Evolutionary conservation across 2,888 invertebrate species (phyloP), one percentile per base, ranked within the genome.

Genomic region (Polymixis lichenea): DNA sequence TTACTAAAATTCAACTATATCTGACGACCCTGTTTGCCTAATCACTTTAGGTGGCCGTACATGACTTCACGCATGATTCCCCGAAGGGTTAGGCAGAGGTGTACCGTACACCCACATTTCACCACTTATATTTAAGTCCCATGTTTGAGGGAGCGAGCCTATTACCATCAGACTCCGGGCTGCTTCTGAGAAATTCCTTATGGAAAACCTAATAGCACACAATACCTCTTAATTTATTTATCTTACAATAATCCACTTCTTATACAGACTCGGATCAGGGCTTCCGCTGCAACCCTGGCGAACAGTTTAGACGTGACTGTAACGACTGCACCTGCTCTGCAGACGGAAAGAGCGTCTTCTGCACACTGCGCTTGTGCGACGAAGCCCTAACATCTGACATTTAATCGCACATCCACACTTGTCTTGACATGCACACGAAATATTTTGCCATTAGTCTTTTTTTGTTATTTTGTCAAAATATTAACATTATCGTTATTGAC

Each of bases 301-400:
- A 95, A 81, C 94, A 94, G 80, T 97, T 96, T 92, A 94, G 94
- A 78, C 92, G 92, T 0, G 94, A 93, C 60, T 97, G 97, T 90
- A 97, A 97, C 86, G 95, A 95, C 86, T 97, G 97, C 90, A 93
- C 94, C 2, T 97, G 97, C 87, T 94, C 95, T 0, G 94, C 95
- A 0, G 95, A 95, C 75, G 97, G 97, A 17, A 94, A 89, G 74
- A 93, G 92, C 70, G 94, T 95, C 4, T 95, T 94, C 88, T 97
- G 97, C 89, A 96, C 97, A 1, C 82, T 95, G 28, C 95, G 92
- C 46, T 87, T 95, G 58, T 97, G 96, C 82, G 95, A 96, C 75
- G 85, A 92, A 65, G 90, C 91, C 67, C 84, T 93, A 55, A 84
- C 86, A n/a, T 86, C 90, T 2, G 87, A 84, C 32, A 85, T 90